Conservation (phyloP, 2,113 vertebrate genomes). For the Myotis davidii region DNA sequence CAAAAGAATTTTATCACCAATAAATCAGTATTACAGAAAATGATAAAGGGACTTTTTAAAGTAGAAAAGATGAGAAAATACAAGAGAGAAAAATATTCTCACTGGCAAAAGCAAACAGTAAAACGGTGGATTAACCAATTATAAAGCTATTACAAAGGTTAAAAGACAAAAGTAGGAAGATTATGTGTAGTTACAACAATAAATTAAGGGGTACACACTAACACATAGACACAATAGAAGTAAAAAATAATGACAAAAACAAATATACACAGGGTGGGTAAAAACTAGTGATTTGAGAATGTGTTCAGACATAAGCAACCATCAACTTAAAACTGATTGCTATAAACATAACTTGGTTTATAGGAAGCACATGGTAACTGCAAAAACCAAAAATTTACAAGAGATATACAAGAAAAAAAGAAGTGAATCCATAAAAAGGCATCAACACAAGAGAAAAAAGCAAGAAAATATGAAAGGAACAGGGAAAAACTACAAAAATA, state of each 20-base stretch:
- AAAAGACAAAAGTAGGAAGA: not conserved
- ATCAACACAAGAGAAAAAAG: not conserved
- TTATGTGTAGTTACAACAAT: not conserved
- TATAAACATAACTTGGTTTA: not conserved
- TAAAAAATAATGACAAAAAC: not conserved
- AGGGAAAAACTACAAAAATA: not conserved
- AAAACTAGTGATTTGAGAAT: not conserved
- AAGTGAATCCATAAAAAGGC: not conserved
- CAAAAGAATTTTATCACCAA: not conserved
- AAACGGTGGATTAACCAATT: not conserved
- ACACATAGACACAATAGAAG: not conserved
- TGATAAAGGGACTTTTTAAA: not conserved
- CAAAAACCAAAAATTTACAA: not conserved
- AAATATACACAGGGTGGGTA: not conserved
- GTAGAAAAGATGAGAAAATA: not conserved
- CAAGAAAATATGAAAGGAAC: not conserved
- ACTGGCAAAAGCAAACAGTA: not conserved
- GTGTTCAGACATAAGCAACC: not conserved
- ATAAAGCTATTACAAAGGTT: not conserved
- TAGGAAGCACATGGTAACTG: not conserved
- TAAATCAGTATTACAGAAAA: not conserved
- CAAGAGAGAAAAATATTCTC: not conserved
- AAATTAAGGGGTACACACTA: not conserved
- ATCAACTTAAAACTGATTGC: not conserved
- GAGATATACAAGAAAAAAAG: not conserved